phyloP scores from a whole-genome alignment of 2,113 vertebrate genomes.

The Todiramphus saurophagus region DNA sequence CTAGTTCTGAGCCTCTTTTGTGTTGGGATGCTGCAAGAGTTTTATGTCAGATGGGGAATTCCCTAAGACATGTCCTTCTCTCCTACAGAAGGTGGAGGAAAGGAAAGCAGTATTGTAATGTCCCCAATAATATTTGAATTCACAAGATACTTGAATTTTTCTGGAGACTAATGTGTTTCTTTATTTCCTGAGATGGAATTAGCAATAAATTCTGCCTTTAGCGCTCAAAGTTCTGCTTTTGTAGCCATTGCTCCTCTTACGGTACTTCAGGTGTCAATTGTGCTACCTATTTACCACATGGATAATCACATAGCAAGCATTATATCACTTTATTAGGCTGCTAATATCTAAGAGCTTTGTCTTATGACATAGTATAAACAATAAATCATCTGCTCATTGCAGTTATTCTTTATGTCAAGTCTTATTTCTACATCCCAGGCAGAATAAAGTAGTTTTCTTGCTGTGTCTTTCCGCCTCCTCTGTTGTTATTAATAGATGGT shows the following conservation, averaged over 20 bases:
- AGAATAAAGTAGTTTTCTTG: constrained; percentile 31
- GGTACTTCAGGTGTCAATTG: constrained; percentile 6
- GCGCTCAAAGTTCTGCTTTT: neutral
- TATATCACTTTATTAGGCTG: constrained; percentile 49
- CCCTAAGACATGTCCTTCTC: neutral
- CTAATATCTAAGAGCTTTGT: constrained; percentile 20
- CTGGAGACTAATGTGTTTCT: neutral
- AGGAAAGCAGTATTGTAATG: neutral
- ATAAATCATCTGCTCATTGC: constrained; percentile 48
- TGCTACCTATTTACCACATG: constrained; percentile 56
- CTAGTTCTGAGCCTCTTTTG: neutral
- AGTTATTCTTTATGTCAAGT: constrained; percentile 43
- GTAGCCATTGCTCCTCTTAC: neutral
- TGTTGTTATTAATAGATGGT: neutral
- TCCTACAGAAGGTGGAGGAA: neutral
- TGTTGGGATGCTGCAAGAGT: neutral
- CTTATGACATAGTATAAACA: constrained; percentile 11
- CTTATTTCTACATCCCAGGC: constrained; percentile 18
- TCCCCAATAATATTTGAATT: constrained; percentile 8
- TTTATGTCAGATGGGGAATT: neutral
- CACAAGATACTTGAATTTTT: neutral
- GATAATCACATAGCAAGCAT: constrained; percentile 42
- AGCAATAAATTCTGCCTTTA: neutral
- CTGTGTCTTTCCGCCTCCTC: neutral
- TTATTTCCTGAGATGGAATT: constrained; percentile 6